Percentiles rank a stretch among this genome's conserved stretches.
Evolutionary conservation across 2,113 vertebrate species (phyloP).

Genomic region (Bos javanicus): DNA sequence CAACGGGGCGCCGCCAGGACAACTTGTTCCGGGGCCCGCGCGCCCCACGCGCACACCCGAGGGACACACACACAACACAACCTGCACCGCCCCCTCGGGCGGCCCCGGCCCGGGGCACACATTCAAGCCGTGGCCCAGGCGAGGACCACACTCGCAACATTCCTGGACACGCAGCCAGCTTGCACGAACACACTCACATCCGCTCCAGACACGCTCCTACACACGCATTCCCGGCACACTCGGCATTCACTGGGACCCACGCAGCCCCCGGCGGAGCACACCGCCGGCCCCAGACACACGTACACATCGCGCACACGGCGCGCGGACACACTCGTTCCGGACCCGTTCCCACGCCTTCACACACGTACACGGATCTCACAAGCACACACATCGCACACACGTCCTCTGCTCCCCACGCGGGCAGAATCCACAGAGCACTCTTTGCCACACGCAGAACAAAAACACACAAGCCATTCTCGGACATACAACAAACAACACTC

Average conservation of each 20-base stretch:
- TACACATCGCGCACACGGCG: slow-evolving; percentile 20
- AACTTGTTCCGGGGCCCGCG: slow-evolving; percentile 61
- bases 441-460: slow-evolving; percentile 16
- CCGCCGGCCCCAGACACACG: slow-evolving; percentile 35
- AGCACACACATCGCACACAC: slow-evolving; percentile 31
- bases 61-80: neutral
- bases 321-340: slow-evolving; percentile 43
- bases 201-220: slow-evolving; percentile 50
- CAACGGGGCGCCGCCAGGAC: slow-evolving; percentile 5
- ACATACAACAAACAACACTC: neutral
- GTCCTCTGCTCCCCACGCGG: neutral
- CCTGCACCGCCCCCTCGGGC: slow-evolving; percentile 34
- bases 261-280: slow-evolving; percentile 12
- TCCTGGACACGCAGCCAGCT: slow-evolving; percentile 49
- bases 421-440: neutral
- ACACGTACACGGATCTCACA: slow-evolving; percentile 7
- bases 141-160: slow-evolving; percentile 54
- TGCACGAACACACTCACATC: slow-evolving; percentile 45
- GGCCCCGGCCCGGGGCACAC: slow-evolving; percentile 37
- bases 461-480: slow-evolving; percentile 8
- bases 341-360: slow-evolving; percentile 47
- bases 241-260: slow-evolving; percentile 45
- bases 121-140: slow-evolving; percentile 32
- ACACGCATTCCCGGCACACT: slow-evolving; percentile 52
- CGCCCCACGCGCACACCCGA: neutral